phyloP scores from a whole-genome alignment of 2,113 vertebrate species.

The Oxygymnocypris stewartii region DNA sequence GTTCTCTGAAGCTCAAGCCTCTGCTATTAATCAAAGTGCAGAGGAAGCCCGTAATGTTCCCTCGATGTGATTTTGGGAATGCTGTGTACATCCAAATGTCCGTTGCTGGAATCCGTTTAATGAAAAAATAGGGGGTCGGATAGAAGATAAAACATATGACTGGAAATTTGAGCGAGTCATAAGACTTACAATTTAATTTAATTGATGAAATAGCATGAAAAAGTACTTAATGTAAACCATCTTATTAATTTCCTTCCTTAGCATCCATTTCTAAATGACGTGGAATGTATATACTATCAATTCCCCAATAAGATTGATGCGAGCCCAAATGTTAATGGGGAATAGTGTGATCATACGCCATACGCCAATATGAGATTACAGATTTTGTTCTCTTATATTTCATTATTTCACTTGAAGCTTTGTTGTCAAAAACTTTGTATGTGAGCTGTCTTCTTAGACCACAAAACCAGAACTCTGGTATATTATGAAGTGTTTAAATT shows the following conservation, averaged over 20 bases:
- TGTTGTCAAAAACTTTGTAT: not conserved
- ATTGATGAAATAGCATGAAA: not conserved
- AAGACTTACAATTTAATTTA: not conserved
- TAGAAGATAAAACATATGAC: not conserved
- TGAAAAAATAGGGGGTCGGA: not conserved
- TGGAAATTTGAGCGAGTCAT: not conserved
- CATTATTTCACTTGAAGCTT: not conserved
- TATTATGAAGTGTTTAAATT: not conserved
- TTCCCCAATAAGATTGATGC: not conserved
- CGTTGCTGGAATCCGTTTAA: not conserved
- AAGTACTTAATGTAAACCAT: not conserved
- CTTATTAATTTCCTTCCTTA: not conserved
- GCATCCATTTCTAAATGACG: constrained; percentile 15
- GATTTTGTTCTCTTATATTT: not conserved
- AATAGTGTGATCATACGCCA: not conserved
- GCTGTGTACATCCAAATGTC: constrained; percentile 3
- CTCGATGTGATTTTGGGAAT: constrained; percentile 4
- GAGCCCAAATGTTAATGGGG: constrained; percentile 26
- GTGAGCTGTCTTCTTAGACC: not conserved
- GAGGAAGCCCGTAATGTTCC: not conserved
- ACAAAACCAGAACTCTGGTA: not conserved
- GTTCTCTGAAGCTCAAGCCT: not conserved
- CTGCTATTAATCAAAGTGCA: not conserved
- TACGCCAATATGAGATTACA: constrained; percentile 10
- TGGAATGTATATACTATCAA: not conserved